Conservation (phyloP, 2,797 vertebrate species). For the Periparus ater region DNA sequence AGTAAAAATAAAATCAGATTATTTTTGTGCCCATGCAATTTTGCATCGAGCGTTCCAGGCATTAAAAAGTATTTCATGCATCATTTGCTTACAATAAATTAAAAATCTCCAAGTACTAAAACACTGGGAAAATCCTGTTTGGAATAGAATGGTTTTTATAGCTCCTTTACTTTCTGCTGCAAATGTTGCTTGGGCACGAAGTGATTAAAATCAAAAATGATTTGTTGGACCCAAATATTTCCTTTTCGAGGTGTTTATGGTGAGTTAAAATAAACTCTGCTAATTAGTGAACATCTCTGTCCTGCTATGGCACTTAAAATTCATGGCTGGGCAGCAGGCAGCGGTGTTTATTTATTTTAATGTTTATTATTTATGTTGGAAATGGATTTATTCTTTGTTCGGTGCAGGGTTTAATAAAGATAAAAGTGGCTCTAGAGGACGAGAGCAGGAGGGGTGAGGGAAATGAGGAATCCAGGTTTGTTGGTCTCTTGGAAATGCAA, state of each 20-base stretch:
- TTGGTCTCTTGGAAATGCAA: background rate
- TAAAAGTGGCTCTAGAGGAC: background rate
- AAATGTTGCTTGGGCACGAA: background rate
- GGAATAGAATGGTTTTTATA: background rate
- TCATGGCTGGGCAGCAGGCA: background rate
- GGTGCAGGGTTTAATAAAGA: background rate
- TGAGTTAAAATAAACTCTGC: background rate
- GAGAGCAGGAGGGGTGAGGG: background rate
- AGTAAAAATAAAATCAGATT: background rate
- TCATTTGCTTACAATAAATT: constrained; percentile 42
- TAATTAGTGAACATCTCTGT: background rate
- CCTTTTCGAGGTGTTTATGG: background rate
- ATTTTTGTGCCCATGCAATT: background rate
- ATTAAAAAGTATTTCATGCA: background rate
- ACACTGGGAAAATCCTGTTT: background rate
- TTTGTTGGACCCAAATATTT: background rate
- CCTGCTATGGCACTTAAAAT: background rate
- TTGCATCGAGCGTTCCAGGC: background rate
- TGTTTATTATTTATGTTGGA: background rate
- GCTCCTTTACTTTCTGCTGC: background rate
- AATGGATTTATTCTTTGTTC: background rate
- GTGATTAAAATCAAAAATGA: background rate
- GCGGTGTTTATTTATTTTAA: background rate
- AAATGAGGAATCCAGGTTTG: background rate
- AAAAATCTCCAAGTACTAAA: background rate